Percentiles rank a stretch among this genome's conserved stretches.
Evolutionary conservation across 2,797 vertebrate genomes (phyloP).

Genomic region (Mastacembelus armatus): DNA sequence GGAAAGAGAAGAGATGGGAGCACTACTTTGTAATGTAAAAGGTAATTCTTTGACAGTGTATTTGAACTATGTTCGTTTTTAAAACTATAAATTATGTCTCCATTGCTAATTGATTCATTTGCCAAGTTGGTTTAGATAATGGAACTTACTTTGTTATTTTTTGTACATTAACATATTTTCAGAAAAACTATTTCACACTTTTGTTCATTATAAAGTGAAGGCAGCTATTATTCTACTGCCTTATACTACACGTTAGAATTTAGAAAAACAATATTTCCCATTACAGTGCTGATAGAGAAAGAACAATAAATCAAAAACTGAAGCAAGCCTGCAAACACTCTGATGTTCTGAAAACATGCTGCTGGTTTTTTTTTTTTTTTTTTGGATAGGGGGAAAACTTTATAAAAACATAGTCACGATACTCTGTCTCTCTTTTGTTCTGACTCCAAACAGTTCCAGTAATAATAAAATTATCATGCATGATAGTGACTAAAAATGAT

Average conservation of each 20-base stretch:
- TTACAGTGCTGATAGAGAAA: slow-evolving; percentile 25
- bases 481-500: slow-evolving; percentile 5
- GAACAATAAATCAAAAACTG: slow-evolving; percentile 53
- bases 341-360: slow-evolving; percentile 63
- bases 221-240: slow-evolving; percentile 6
- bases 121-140: neutral
- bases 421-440: slow-evolving; percentile 20
- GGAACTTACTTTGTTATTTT: neutral
- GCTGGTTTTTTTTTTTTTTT: slow-evolving; percentile 41
- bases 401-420: slow-evolving; percentile 56
- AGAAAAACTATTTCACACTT: neutral
- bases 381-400: slow-evolving; percentile 34
- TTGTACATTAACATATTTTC: neutral
- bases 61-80: neutral
- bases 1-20: neutral
- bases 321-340: slow-evolving; percentile 58
- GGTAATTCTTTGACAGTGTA: neutral
- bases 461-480: slow-evolving; percentile 1
- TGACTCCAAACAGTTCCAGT: slow-evolving; percentile 10
- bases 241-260: slow-evolving; percentile 8
- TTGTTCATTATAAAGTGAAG: neutral
- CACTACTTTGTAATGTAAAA: neutral
- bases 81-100: neutral
- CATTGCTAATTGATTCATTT: neutral
- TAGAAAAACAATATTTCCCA: slow-evolving; percentile 38